phyloP scores from a whole-genome alignment of 2,888 invertebrate genomes.

The Heliconius hortense region DNA sequence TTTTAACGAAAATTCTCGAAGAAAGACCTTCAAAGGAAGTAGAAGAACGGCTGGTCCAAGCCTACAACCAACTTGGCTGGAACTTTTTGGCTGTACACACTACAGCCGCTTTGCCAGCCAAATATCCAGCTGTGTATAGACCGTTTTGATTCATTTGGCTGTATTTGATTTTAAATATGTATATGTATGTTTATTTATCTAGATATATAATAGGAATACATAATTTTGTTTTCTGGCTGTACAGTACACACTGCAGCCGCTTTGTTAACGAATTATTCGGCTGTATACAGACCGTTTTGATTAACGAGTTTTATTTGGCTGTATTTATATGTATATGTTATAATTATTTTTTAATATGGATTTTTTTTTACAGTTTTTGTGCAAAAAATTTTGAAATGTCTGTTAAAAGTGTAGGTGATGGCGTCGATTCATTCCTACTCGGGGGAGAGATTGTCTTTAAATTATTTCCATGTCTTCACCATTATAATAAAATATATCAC shows the following conservation, averaged over 20 bases:
- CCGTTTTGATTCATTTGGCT: slow-evolving; percentile 82
- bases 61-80: slow-evolving; percentile 87
- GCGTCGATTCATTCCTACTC: background rate
- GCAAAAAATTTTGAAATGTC: background rate
- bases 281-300: slow-evolving; percentile 87
- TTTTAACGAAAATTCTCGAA: slow-evolving; percentile 88
- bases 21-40: slow-evolving; percentile 89
- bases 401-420: background rate
- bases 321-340: background rate
- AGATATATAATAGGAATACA: background rate
- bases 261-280: slow-evolving; percentile 86
- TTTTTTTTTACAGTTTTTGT: background rate
- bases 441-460: background rate
- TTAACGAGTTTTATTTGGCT: background rate
- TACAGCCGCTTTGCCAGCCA: slow-evolving; percentile 82
- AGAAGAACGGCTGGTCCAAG: slow-evolving; percentile 85
- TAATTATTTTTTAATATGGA: background rate
- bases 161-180: background rate
- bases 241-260: slow-evolving; percentile 77
- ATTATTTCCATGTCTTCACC: no score
- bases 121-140: slow-evolving; percentile 86
- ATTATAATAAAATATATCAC: no score
- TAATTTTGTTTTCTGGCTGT: background rate
- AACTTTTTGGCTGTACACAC: slow-evolving; percentile 82
- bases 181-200: background rate